phyloP scores from a whole-genome alignment of 2,888 invertebrate genomes.

The Lycophotia porphyrea region DNA sequence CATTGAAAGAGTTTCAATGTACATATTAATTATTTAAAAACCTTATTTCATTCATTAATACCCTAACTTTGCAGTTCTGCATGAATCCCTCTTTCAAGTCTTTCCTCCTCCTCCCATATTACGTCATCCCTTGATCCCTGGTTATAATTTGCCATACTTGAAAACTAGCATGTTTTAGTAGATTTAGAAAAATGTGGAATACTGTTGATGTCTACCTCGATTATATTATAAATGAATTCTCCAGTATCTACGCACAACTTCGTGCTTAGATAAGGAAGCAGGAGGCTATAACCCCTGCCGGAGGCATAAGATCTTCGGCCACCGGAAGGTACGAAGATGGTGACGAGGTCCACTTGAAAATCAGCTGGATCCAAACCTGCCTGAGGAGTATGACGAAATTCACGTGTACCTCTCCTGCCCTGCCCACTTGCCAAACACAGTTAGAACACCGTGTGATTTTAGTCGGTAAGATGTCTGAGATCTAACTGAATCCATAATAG shows the following conservation, averaged over 20 bases:
- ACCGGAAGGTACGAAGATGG: not conserved
- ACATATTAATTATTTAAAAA: too few species aligned
- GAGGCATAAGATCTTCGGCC: not conserved
- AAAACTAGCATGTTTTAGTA: conserved; percentile 30
- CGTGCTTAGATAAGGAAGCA: not conserved
- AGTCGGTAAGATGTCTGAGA: not conserved
- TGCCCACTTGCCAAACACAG: too few species aligned
- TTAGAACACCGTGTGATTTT: not conserved
- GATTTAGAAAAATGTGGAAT: conserved; percentile 2
- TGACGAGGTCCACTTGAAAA: not conserved
- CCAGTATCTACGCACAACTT: not conserved
- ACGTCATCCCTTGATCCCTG: not conserved
- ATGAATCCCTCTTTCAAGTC: not conserved
- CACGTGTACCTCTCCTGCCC: too few species aligned
- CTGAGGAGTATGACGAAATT: not conserved
- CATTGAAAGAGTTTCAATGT: not conserved
- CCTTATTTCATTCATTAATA: not conserved
- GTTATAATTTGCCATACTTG: conserved; percentile 11
- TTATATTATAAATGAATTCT: not conserved
- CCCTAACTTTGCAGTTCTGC: too few species aligned
- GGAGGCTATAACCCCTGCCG: not conserved
- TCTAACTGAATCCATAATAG: not conserved
- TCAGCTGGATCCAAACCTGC: not conserved
- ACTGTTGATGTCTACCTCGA: not conserved
- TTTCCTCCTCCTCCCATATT: not conserved